Conservation (phyloP, 2,113 vertebrate species). For the Brevimyrus niger region DNA sequence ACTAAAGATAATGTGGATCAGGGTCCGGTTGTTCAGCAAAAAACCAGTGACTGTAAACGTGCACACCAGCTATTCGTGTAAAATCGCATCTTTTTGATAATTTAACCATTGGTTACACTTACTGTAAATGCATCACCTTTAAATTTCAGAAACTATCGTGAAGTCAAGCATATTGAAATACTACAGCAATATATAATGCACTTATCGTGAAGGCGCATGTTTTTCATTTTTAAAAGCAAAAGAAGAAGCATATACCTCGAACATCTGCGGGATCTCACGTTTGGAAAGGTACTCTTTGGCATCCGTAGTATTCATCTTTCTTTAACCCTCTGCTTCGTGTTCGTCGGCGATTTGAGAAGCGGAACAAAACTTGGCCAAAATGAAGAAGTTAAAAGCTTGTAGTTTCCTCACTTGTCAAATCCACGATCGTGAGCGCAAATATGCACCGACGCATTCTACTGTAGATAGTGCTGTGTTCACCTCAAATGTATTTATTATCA, state of each 20-base stretch:
- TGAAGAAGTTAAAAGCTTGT: not conserved
- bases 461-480: not conserved
- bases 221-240: not conserved
- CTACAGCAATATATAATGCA: not conserved
- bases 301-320: slow-evolving; percentile 44
- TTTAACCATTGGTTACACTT: not conserved
- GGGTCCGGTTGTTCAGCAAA: not conserved
- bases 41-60: not conserved
- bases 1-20: not conserved
- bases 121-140: not conserved
- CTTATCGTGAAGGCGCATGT: not conserved
- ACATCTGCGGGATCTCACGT: slow-evolving; percentile 49
- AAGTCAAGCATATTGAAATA: not conserved
- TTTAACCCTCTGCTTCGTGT: not conserved
- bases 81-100: not conserved
- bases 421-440: not conserved
- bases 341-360: not conserved
- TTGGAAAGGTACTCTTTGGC: slow-evolving; percentile 47
- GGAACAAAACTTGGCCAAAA: not conserved
- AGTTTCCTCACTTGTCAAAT: slow-evolving; percentile 6
- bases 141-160: not conserved
- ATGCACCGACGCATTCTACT: not conserved
- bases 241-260: slow-evolving; percentile 44
- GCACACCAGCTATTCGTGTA: not conserved
- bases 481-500: not conserved